Conservation (phyloP, 2,888 invertebrate genomes). For the Cecidostiba fungosa region DNA sequence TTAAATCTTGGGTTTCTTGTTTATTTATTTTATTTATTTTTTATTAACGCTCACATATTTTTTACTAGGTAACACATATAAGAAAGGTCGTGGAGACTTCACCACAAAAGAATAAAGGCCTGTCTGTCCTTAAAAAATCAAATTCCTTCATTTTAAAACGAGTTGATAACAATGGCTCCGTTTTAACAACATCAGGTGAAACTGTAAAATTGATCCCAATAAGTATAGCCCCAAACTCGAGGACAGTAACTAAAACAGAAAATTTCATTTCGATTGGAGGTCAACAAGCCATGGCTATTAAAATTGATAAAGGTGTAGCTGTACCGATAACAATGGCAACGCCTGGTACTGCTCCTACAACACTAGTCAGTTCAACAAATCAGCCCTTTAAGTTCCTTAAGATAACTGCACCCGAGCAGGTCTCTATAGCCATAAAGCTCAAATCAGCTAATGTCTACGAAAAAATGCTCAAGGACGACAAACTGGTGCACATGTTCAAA, state of each 20-base stretch:
- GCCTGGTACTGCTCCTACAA: slow-evolving; percentile 25
- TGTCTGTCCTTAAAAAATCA: slow-evolving; percentile 74
- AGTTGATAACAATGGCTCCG: slow-evolving; percentile 23
- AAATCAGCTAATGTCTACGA: slow-evolving; percentile 73
- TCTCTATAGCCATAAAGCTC: slow-evolving; percentile 66
- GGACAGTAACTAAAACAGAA: slow-evolving; percentile 45
- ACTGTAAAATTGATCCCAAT: slow-evolving; percentile 75
- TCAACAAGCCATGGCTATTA: slow-evolving; percentile 59
- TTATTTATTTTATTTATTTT: background rate
- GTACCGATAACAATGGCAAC: slow-evolving; percentile 47
- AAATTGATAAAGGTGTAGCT: slow-evolving; percentile 64
- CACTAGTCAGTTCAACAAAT: slow-evolving; percentile 44
- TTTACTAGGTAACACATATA: slow-evolving; percentile 71
- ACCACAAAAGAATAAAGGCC: slow-evolving; percentile 64
- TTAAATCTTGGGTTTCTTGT: background rate
- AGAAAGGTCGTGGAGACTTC: slow-evolving; percentile 73
- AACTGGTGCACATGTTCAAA: slow-evolving; percentile 81
- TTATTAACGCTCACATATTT: slow-evolving; percentile 34
- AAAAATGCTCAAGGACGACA: slow-evolving; percentile 77
- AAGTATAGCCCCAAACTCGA: slow-evolving; percentile 45
- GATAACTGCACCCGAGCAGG: slow-evolving; percentile 62
- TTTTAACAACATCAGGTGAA: no score
- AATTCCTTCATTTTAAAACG: slow-evolving; percentile 73
- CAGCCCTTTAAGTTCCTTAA: slow-evolving; percentile 66
- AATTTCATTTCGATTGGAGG: slow-evolving; percentile 57